A percentile compares a stretch with the other conserved stretches of the same genome.
Evolutionary conservation across 2,797 vertebrate species (phyloP).

Genomic region (Psittacula echo): DNA sequence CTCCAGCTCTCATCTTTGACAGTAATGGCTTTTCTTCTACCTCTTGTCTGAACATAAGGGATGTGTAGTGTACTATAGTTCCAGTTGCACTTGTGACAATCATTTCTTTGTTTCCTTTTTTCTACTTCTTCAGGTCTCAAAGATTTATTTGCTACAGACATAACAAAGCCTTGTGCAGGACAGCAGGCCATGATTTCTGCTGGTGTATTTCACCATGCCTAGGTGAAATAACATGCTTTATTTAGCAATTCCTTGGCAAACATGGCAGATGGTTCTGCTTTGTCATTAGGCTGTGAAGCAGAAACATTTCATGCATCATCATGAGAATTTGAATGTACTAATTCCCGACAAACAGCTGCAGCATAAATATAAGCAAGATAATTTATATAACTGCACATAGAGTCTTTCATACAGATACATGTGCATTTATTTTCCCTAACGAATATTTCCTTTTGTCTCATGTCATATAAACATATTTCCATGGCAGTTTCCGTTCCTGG

Average conservation of each 20-base stretch:
- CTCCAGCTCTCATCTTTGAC: not conserved
- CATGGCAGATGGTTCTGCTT: not conserved
- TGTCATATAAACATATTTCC: not conserved
- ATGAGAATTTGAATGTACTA: not conserved
- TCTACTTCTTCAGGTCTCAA: not conserved
- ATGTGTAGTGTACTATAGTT: not conserved
- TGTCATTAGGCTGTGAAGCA: not conserved
- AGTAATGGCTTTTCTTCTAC: not conserved
- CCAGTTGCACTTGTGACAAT: not conserved
- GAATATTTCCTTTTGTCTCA: not conserved
- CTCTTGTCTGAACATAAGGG: fast-evolving
- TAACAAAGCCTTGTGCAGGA: not conserved
- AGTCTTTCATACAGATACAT: not conserved
- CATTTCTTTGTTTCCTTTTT: not conserved
- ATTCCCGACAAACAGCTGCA: not conserved
- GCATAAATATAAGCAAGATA: not conserved
- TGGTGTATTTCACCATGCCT: not conserved
- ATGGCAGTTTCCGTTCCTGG: not conserved
- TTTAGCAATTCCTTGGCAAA: constrained; percentile 9
- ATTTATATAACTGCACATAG: not conserved
- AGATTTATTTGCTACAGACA: not conserved
- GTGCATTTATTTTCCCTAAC: not conserved
- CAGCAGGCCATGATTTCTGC: not conserved
- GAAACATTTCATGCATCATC: not conserved
- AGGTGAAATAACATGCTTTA: not conserved